These are phyloP conservation scores for Acanthosepion pharaonis DNA, from an alignment of 2,888 invertebrate genomes.

Conservation along the genomic window DNA sequence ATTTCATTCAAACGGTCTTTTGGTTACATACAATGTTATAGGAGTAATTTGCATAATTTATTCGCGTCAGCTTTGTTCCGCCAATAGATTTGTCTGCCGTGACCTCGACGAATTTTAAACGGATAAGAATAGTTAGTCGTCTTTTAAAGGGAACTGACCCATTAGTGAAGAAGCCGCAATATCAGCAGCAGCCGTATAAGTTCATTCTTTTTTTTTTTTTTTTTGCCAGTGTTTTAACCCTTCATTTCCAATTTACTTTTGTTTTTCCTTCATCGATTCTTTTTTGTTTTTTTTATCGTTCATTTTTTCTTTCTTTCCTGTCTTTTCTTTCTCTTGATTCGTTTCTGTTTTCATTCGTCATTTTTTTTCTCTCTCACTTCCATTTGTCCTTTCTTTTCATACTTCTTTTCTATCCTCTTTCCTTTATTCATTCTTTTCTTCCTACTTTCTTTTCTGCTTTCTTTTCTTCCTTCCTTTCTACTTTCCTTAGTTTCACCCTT, in stretches of 20 bases:
- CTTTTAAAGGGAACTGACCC: not conserved
- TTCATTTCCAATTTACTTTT: not conserved
- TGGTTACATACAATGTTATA: not conserved
- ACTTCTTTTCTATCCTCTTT: not conserved
- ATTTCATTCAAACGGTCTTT: not conserved
- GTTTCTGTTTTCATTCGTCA: not conserved
- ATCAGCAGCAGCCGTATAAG: not conserved
- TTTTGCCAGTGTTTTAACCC: no score
- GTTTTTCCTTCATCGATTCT: not conserved
- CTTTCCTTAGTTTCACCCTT: not conserved
- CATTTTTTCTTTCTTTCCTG: not conserved
- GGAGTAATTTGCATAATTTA: not conserved
- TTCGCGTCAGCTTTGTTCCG: not conserved
- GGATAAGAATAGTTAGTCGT: not conserved
- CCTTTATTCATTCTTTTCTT: no score
- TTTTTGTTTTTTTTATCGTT: not conserved
- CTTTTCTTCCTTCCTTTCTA: no score
- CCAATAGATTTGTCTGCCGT: conserved; percentile 13
- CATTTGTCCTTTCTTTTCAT: not conserved
- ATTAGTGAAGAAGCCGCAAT: not conserved
- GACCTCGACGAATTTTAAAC: conserved; percentile 20
- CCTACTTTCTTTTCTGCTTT: not conserved
- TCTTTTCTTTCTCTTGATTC: not conserved
- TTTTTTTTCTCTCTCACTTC: not conserved
- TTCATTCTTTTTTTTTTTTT: not conserved